phyloP scores from a whole-genome alignment of 2,888 invertebrate species.

The Netelia inedita region DNA sequence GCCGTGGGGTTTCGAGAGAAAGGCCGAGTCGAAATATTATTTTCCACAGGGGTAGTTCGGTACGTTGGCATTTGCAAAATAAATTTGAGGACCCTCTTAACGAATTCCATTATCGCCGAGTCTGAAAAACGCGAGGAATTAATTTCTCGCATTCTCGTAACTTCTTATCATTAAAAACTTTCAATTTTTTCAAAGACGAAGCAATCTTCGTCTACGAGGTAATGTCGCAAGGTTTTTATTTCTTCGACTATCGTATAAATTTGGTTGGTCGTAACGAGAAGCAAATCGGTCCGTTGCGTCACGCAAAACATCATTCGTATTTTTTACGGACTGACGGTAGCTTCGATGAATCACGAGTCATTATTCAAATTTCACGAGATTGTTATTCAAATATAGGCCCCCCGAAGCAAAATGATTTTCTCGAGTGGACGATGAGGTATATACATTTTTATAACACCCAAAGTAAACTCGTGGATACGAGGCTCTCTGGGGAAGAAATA shows the following conservation, averaged over 20 bases:
- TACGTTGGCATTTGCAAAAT: neutral
- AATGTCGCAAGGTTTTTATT: no score
- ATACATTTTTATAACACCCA: slow-evolving; percentile 23
- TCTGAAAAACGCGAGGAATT: no score
- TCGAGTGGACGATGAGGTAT: slow-evolving; percentile 13
- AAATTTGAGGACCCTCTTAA: no score
- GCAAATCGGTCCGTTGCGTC: neutral
- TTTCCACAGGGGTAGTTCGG: slow-evolving; percentile 3
- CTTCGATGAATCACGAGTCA: slow-evolving; percentile 25
- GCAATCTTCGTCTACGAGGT: no score
- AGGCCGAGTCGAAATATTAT: slow-evolving; percentile 30
- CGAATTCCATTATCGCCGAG: no score
- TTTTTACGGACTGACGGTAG: neutral
- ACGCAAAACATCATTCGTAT: neutral
- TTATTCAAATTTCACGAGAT: slow-evolving; percentile 31
- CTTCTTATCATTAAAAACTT: no score
- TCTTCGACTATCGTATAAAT: no score
- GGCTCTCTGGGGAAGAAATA: neutral
- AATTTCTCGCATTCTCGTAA: no score
- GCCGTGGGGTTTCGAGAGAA: slow-evolving; percentile 35
- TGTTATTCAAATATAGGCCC: slow-evolving; percentile 10
- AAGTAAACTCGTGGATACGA: slow-evolving; percentile 11
- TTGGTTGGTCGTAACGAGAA: no score
- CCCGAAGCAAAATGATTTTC: slow-evolving; percentile 19
- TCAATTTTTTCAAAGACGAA: no score